Evolutionary conservation across 2,113 vertebrate species (phyloP).

Genomic region (Lethenteron camtschaticum): DNA sequence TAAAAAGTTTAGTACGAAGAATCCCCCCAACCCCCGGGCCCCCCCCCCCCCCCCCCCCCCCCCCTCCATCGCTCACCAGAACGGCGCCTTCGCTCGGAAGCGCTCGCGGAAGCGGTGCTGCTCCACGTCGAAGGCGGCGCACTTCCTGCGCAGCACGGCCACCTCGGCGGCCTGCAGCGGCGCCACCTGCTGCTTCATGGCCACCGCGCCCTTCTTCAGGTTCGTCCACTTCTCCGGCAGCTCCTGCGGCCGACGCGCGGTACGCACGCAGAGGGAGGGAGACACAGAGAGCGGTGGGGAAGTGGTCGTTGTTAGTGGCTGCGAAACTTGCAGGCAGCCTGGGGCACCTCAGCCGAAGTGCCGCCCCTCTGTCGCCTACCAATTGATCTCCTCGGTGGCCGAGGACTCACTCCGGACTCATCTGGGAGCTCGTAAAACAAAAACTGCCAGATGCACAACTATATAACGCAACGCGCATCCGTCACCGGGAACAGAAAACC

Average conservation of each 20-base stretch:
- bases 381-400: too few relatives aligned
- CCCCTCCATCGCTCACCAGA: constrained; percentile 32
- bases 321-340: too few relatives aligned
- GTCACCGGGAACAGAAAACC: too few relatives aligned
- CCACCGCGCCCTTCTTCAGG: constrained; percentile 38
- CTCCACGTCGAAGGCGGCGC: constrained; percentile 33
- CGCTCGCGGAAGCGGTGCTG: constrained; percentile 41
- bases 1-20: background rate
- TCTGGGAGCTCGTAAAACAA: too few relatives aligned
- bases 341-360: too few relatives aligned
- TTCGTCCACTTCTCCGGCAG: constrained; percentile 66
- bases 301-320: background rate
- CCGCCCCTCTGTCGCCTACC: too few relatives aligned
- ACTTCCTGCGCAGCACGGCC: constrained; percentile 32
- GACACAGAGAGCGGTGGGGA: background rate
- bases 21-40: background rate
- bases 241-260: constrained; percentile 22
- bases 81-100: constrained; percentile 40
- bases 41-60: too few relatives aligned
- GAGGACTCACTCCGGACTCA: too few relatives aligned
- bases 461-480: too few relatives aligned
- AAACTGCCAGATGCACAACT: too few relatives aligned
- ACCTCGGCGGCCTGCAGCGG: constrained; percentile 56
- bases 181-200: constrained; percentile 53
- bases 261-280: background rate